These are phyloP conservation scores for Parazoanthus atlanticus DNA, from an alignment of 92 coral and sea anemone species.

Conservation along the genomic window DNA sequence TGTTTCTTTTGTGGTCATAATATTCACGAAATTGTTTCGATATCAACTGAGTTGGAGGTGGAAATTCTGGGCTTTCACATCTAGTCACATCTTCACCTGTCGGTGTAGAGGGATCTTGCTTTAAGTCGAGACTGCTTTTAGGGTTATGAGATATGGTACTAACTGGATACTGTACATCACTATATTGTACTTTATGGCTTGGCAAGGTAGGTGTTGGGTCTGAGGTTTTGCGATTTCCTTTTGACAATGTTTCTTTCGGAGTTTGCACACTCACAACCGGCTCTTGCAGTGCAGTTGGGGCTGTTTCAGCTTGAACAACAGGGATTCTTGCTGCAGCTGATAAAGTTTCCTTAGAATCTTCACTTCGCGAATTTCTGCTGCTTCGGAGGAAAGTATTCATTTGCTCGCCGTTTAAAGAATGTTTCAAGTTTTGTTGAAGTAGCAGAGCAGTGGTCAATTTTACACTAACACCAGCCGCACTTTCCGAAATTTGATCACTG, in stretches of 20 bases:
- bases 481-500: background rate
- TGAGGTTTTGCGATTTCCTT: background rate
- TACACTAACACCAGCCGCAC: background rate
- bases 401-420: background rate
- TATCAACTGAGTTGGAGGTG: background rate
- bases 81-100: background rate
- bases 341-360: background rate
- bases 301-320: background rate
- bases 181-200: background rate
- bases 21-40: background rate
- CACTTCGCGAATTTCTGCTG: background rate
- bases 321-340: background rate
- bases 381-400: no score
- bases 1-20: background rate
- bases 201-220: background rate
- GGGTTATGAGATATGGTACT: background rate
- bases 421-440: background rate
- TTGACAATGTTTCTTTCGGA: background rate
- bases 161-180: background rate
- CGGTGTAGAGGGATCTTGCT: background rate
- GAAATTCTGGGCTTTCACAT: slow-evolving; percentile 17
- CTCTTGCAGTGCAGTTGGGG: background rate
- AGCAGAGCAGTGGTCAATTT: background rate
- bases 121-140: background rate
- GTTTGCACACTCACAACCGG: background rate